Conservation (phyloP, 2,888 invertebrate genomes). For the Cordilura impudica region DNA sequence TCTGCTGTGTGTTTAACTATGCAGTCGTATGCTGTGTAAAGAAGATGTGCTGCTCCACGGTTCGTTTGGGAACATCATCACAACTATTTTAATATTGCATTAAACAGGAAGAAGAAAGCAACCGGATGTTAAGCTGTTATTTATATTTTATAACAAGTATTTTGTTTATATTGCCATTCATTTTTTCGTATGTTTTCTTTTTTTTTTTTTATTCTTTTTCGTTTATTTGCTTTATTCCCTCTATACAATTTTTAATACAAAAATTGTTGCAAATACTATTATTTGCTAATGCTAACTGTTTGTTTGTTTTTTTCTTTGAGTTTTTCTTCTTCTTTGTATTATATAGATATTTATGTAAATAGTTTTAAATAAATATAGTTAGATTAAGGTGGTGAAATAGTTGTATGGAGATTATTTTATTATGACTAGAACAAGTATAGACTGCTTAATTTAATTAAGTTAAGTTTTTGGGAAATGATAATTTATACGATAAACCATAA, state of each 20-base stretch:
- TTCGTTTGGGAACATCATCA: slow-evolving; percentile 16
- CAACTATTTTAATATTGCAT: slow-evolving; percentile 44
- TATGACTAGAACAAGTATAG: no score
- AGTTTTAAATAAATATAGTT: no score
- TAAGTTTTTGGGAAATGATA: no score
- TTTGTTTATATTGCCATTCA: slow-evolving; percentile 25
- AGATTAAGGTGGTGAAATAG: no score
- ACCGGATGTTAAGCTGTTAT: slow-evolving; percentile 32
- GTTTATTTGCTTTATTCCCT: neutral
- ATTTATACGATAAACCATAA: no score
- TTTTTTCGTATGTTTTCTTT: no score
- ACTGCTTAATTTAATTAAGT: no score
- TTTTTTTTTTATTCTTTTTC: neutral
- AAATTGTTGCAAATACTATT: slow-evolving; percentile 7
- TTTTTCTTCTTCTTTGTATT: no score
- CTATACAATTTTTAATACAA: slow-evolving; percentile 5
- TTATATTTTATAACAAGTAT: slow-evolving; percentile 16
- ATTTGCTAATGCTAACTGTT: slow-evolving; percentile 8
- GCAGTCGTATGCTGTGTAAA: neutral
- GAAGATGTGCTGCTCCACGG: slow-evolving; percentile 7
- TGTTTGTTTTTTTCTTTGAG: no score
- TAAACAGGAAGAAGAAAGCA: slow-evolving; percentile 30
- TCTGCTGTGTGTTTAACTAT: neutral
- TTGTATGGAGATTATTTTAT: no score
- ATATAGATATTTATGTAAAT: no score